Evolutionary conservation across 2,888 invertebrate species (phyloP).

Genomic region (Thymelicus lineola): DNA sequence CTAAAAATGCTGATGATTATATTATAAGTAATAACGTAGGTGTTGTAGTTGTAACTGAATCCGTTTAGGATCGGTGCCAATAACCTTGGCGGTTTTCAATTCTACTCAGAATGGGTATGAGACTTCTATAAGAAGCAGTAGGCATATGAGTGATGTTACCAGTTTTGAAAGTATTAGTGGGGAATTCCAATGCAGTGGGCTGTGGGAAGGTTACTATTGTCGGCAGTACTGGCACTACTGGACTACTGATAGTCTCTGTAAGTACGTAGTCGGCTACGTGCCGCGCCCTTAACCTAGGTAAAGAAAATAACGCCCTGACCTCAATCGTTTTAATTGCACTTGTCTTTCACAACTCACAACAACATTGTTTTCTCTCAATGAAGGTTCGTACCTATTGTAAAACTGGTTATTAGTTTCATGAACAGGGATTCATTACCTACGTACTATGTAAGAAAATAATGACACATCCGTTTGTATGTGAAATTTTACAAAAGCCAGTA

Average conservation of each 20-base stretch:
- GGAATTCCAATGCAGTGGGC: constrained; percentile 3
- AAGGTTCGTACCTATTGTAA: not conserved
- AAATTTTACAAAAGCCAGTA: too few species aligned
- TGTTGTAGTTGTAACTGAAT: too few species aligned
- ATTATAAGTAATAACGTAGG: too few species aligned
- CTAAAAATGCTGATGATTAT: too few species aligned
- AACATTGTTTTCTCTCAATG: not conserved
- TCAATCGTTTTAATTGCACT: constrained; percentile 12
- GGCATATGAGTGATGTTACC: not conserved
- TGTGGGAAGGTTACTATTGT: not conserved
- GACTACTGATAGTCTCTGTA: too few species aligned
- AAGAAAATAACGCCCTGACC: constrained; percentile 16
- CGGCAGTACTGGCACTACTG: not conserved
- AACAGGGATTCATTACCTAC: not conserved
- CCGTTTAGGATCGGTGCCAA: too few species aligned
- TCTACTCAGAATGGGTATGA: too few species aligned
- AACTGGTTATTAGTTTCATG: not conserved
- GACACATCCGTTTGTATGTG: too few species aligned
- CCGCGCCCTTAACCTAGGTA: constrained; percentile 20
- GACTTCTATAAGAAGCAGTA: too few species aligned
- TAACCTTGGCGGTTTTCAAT: too few species aligned
- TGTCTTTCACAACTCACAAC: constrained; percentile 8
- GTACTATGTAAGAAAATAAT: too few species aligned
- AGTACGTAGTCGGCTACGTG: too few species aligned
- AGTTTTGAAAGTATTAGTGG: not conserved